Evolutionary conservation across 2,797 vertebrate species (phyloP), one percentile per base, ranked within the genome.

Genomic region (Muraenolepis orangiensis): DNA sequence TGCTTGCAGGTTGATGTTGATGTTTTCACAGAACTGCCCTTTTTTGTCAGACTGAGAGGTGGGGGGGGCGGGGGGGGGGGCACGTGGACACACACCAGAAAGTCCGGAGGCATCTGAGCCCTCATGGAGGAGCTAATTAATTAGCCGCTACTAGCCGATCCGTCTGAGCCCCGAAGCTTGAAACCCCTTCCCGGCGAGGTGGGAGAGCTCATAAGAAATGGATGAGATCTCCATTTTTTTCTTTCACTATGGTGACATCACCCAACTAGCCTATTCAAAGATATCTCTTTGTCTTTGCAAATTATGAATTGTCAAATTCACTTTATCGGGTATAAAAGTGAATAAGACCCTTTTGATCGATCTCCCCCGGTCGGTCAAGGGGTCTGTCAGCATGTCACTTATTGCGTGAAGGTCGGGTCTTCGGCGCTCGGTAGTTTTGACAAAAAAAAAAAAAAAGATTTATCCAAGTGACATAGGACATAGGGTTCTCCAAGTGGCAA

Each of bases 41-140:
- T n/a, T n/a, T n/a, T n/a, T n/a, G n/a, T n/a, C n/a, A n/a, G n/a
- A n/a, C n/a, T n/a, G n/a, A n/a, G n/a, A n/a, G n/a, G n/a, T n/a
- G n/a, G n/a, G n/a, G n/a, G n/a, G n/a, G n/a, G n/a, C n/a, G n/a
- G n/a, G n/a, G n/a, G n/a, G n/a, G n/a, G n/a, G n/a, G n/a, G n/a
- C n/a, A n/a, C n/a, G n/a, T n/a, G n/a, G n/a, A n/a, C n/a, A n/a
- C n/a, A n/a, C n/a, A n/a, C n/a, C n/a, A n/a, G n/a, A n/a, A n/a
- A n/a, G n/a, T n/a, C n/a, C n/a, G n/a, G 29, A 23, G 29, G 75
- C 34, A 28, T 73, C 36, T 14, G 28, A 71, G 76, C 79, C 30
- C n/a, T n/a, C n/a, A n/a, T 16, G 69, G 64, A 34, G 82, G 36
- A 74, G 79, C 82, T 87, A n/a, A 23, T 82, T 38, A 86, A 79